Evolutionary conservation across 2,888 invertebrate species (phyloP).

Genomic region (Entomobrya multifasciata): DNA sequence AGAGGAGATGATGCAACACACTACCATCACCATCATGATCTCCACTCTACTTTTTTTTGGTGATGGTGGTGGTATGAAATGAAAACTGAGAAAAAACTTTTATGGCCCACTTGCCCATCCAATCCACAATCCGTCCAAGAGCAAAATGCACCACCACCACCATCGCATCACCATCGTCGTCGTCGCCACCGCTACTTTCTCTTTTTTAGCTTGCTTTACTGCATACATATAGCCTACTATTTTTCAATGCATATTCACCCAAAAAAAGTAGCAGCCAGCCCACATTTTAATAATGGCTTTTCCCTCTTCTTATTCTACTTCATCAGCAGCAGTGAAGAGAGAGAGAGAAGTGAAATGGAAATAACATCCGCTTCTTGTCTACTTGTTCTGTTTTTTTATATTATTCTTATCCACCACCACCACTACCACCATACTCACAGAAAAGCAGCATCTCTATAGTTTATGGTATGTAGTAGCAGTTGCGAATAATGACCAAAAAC

Average conservation of each 20-base stretch:
- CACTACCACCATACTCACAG: not conserved
- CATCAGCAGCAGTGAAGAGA: slow-evolving; percentile 24
- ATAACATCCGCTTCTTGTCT: slow-evolving; percentile 55
- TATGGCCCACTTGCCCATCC: slow-evolving; percentile 55
- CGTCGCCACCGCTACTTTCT: not conserved
- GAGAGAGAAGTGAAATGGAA: slow-evolving; percentile 47
- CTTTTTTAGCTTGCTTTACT: slow-evolving; percentile 28
- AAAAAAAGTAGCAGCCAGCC: slow-evolving; percentile 4
- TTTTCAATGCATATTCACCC: slow-evolving; percentile 49
- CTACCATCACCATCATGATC: slow-evolving; percentile 14
- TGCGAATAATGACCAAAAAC: slow-evolving; percentile 53
- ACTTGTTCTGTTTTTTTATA: slow-evolving; percentile 14
- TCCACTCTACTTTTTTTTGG: slow-evolving; percentile 1
- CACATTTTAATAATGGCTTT: slow-evolving; percentile 51
- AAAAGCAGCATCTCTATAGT: too few relatives aligned
- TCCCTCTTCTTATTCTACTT: slow-evolving; percentile 40
- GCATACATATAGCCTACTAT: slow-evolving; percentile 57
- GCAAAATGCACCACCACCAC: slow-evolving; percentile 31
- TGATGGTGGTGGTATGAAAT: slow-evolving; percentile 30
- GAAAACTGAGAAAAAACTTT: slow-evolving; percentile 52
- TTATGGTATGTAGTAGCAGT: slow-evolving; percentile 18
- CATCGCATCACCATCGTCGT: not conserved
- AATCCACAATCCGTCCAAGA: slow-evolving; percentile 37
- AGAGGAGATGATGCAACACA: slow-evolving; percentile 5
- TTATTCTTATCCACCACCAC: not conserved